A percentile compares a stretch with the other conserved stretches of the same genome.
phyloP scores from a whole-genome alignment of 2,113 vertebrate genomes.

The Chaenogobius annularis region DNA sequence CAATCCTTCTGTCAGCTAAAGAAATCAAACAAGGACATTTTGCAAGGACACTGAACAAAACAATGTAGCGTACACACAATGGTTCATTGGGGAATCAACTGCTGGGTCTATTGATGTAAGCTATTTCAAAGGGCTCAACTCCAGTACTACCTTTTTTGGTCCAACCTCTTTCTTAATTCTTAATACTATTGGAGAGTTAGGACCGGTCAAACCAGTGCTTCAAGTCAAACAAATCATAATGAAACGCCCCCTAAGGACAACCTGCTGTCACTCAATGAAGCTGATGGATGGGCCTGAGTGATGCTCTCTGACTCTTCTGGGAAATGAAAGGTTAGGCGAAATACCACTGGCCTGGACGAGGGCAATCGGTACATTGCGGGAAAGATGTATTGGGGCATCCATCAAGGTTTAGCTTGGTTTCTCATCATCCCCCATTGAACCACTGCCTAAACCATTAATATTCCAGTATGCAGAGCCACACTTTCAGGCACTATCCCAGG shows the following conservation, averaged over 20 bases:
- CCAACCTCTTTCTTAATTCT: background rate
- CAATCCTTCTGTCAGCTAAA: background rate
- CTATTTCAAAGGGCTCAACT: background rate
- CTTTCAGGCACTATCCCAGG: slow-evolving; percentile 28
- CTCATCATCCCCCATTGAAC: slow-evolving; percentile 37
- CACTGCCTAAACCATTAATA: slow-evolving; percentile 48
- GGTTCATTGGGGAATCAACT: background rate
- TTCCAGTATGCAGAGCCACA: slow-evolving; percentile 44
- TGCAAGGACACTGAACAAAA: slow-evolving; percentile 5
- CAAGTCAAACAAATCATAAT: slow-evolving; percentile 13
- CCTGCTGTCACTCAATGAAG: slow-evolving; percentile 20
- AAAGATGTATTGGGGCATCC: slow-evolving; percentile 58
- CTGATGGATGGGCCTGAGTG: slow-evolving; percentile 16
- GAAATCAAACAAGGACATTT: background rate
- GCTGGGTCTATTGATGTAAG: background rate
- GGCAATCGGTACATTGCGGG: slow-evolving; percentile 22
- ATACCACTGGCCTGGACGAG: slow-evolving; percentile 60
- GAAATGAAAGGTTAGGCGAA: slow-evolving; percentile 70
- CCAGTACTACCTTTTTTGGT: background rate
- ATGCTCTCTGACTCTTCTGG: slow-evolving; percentile 41
- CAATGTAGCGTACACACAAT: slow-evolving; percentile 1
- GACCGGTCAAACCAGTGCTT: slow-evolving; percentile 1
- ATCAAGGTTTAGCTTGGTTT: slow-evolving; percentile 58
- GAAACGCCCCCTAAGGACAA: slow-evolving; percentile 14
- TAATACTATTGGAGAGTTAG: slow-evolving; percentile 5